These are phyloP conservation scores for Corythoichthys haematopterus DNA, from an alignment of 2,113 vertebrate species.

Conservation along the genomic window DNA sequence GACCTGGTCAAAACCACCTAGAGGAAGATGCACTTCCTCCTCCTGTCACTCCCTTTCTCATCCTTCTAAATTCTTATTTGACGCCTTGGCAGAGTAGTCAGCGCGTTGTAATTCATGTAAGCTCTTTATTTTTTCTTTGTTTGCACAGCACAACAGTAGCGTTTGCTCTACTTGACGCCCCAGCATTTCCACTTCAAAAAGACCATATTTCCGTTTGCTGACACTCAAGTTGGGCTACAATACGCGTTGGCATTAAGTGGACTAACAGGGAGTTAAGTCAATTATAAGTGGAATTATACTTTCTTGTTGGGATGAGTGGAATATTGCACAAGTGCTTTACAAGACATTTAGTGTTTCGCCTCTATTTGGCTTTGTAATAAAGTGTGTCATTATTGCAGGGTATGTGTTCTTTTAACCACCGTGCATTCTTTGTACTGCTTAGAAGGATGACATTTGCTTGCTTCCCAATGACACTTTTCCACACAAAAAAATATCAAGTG, in stretches of 20 bases:
- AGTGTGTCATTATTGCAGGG: neutral
- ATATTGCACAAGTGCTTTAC: conserved; percentile 13
- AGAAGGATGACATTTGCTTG: conserved; percentile 23
- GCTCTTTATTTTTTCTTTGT: conserved; percentile 40
- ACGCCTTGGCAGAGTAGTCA: conserved; percentile 33
- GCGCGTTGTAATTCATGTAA: conserved; percentile 46
- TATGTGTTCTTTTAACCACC: neutral
- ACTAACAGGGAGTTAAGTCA: neutral
- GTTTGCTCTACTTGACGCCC: conserved; percentile 26
- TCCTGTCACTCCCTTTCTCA: neutral
- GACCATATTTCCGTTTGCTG: neutral
- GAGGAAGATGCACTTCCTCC: conserved; percentile 12
- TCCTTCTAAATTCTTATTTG: conserved; percentile 30
- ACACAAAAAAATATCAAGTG: conserved; percentile 51
- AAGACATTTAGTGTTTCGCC: conserved; percentile 21
- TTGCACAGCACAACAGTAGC: conserved; percentile 60
- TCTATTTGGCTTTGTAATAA: conserved; percentile 6
- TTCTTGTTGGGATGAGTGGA: neutral
- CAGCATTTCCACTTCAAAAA: neutral
- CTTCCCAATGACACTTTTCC: conserved; percentile 35
- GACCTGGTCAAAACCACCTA: conserved; percentile 81
- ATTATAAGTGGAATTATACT: neutral
- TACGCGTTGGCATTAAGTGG: neutral
- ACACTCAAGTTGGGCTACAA: neutral
- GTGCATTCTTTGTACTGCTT: conserved; percentile 13